Percentiles rank a stretch among this genome's conserved stretches.
phyloP scores from a whole-genome alignment of 1,140 invertebrate genomes.

The Ceratina calcarata region DNA sequence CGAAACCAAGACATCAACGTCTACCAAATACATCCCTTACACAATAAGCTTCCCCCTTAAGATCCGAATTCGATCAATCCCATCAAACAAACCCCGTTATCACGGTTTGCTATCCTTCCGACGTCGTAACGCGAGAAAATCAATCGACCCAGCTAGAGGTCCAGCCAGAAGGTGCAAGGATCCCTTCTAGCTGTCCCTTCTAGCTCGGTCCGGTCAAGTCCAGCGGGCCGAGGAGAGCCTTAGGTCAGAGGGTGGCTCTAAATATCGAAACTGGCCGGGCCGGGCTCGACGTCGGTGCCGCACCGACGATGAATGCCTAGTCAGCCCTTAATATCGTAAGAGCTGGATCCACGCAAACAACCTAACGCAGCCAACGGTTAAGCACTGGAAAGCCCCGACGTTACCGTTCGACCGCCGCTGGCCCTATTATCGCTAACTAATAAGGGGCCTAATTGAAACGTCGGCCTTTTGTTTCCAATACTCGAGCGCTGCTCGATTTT shows the following conservation, averaged over 20 bases:
- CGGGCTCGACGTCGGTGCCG: slow-evolving; percentile 28
- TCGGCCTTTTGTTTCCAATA: slow-evolving; percentile 74
- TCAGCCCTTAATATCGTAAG: slow-evolving; percentile 80
- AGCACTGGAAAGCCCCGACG: slow-evolving; percentile 73
- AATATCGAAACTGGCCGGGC: slow-evolving; percentile 37
- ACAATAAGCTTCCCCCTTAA: neutral
- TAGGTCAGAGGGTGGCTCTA: slow-evolving; percentile 49
- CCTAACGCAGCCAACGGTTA: slow-evolving; percentile 72
- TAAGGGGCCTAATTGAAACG: slow-evolving; percentile 79
- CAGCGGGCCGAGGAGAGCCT: slow-evolving; percentile 14
- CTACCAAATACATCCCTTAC: neutral
- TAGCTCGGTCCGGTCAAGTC: slow-evolving; percentile 29
- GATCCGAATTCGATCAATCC: slow-evolving; percentile 4
- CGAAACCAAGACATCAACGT: neutral
- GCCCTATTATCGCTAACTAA: slow-evolving; percentile 79
- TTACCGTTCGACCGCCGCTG: slow-evolving; percentile 60
- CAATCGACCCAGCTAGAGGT: slow-evolving; percentile 68
- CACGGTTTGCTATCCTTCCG: neutral
- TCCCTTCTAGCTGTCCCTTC: slow-evolving; percentile 9
- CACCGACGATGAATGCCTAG: slow-evolving; percentile 72
- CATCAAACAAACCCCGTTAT: slow-evolving; percentile 18
- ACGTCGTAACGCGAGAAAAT: slow-evolving; percentile 69
- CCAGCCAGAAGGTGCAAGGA: slow-evolving; percentile 24
- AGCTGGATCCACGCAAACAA: slow-evolving; percentile 78
- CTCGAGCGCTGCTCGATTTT: slow-evolving; percentile 54